Evolutionary conservation across 2,888 invertebrate species (phyloP).

Genomic region (Bellardia bayeri): DNA sequence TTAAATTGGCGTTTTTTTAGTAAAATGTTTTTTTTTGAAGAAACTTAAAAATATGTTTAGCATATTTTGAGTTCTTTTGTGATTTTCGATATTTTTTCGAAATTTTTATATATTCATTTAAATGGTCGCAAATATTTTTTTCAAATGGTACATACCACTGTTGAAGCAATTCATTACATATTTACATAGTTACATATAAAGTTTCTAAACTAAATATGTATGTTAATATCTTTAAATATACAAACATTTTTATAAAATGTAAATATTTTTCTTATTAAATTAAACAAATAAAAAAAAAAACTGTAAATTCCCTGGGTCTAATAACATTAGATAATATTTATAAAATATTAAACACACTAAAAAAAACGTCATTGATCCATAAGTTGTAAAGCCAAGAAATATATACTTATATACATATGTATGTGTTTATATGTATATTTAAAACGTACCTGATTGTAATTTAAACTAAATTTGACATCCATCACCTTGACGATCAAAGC

Average conservation of each 20-base stretch:
- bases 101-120: too few relatives aligned
- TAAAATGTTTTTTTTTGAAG: too few relatives aligned
- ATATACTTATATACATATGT: not conserved
- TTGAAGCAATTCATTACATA: too few relatives aligned
- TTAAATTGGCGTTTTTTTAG: too few relatives aligned
- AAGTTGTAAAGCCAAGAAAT: constrained; percentile 58
- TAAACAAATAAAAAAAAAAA: not conserved
- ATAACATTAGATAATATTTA: constrained; percentile 9
- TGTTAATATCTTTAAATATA: too few relatives aligned
- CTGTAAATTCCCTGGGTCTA: constrained; percentile 23
- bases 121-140: too few relatives aligned
- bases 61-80: too few relatives aligned
- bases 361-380: constrained; percentile 64
- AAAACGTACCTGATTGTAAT: constrained; percentile 66
- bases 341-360: constrained; percentile 21
- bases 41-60: too few relatives aligned
- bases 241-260: not conserved
- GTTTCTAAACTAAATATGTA: not conserved
- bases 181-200: not conserved
- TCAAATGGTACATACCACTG: too few relatives aligned
- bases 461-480: constrained; percentile 66
- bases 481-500: constrained; percentile 66
- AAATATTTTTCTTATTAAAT: not conserved
- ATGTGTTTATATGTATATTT: too few relatives aligned
- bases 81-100: too few relatives aligned